Percentiles rank a stretch among this genome's conserved stretches.
Conservation (phyloP, 2,797 vertebrate species). For the Danio kyathit region DNA sequence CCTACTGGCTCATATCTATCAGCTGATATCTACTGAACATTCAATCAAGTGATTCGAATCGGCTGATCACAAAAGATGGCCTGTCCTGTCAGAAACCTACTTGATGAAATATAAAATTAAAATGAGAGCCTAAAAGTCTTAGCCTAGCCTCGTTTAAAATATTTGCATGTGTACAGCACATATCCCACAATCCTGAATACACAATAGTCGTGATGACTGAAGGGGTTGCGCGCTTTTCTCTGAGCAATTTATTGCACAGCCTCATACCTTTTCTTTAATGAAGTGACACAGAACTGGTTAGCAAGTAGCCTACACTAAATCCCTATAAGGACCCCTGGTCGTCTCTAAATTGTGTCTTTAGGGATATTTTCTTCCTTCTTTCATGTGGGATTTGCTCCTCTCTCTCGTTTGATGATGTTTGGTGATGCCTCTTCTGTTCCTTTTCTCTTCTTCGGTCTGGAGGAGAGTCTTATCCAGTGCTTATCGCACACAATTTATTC, state of each 20-base stretch:
- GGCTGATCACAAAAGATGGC: too few species aligned
- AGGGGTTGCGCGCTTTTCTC: not conserved
- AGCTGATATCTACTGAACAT: too few species aligned
- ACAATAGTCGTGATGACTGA: too few species aligned
- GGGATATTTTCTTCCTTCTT: constrained; percentile 23
- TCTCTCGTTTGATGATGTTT: constrained; percentile 6
- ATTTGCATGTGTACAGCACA: too few species aligned
- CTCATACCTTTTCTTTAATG: not conserved
- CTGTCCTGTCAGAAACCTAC: too few species aligned
- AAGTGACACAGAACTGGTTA: not conserved
- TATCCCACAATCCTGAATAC: too few species aligned
- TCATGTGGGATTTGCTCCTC: constrained; percentile 38
- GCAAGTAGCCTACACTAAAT: not conserved
- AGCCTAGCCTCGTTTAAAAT: too few species aligned
- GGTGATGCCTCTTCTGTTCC: constrained; percentile 30
- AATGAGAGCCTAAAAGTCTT: too few species aligned
- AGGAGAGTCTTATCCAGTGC: constrained; percentile 36
- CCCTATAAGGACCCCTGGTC: constrained; percentile 2
- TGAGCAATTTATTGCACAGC: not conserved
- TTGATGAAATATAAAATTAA: too few species aligned
- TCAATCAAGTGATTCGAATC: too few species aligned
- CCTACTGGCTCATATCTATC: too few species aligned
- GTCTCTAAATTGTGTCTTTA: constrained; percentile 25
- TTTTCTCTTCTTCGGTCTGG: constrained; percentile 1
- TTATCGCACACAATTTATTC: constrained; percentile 40